Evolutionary conservation across 2,113 vertebrate species (phyloP).

Genomic region (Syngnathus typhle): DNA sequence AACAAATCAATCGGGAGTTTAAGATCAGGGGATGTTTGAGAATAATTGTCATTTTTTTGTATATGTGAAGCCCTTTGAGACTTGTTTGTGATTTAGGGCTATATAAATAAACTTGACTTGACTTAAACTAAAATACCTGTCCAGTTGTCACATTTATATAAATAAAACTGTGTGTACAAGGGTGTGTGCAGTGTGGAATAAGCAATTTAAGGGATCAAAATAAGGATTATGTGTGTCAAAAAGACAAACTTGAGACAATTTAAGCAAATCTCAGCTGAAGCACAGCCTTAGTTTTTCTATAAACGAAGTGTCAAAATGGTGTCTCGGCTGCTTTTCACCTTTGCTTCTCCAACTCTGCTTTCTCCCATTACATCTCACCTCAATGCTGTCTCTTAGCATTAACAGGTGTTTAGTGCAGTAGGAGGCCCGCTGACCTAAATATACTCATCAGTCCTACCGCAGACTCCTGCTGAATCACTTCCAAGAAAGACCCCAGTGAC

Average conservation of each 20-base stretch:
- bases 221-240: neutral
- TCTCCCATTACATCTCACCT: conserved; percentile 29
- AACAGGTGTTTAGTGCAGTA: conserved; percentile 55
- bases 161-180: neutral
- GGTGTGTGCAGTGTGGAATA: conserved; percentile 1
- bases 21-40: too few relatives aligned
- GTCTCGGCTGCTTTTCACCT: neutral
- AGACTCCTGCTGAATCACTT: conserved; percentile 55
- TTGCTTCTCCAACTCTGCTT: conserved; percentile 12
- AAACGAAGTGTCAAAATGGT: conserved; percentile 3
- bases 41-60: too few relatives aligned
- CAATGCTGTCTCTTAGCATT: conserved; percentile 41
- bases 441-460: conserved; percentile 54
- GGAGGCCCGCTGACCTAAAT: conserved; percentile 56
- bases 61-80: too few relatives aligned
- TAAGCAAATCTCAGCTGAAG: neutral
- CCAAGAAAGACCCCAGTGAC: conserved; percentile 26
- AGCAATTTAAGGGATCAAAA: neutral
- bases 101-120: neutral
- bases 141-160: neutral
- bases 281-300: neutral
- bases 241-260: conserved; percentile 4
- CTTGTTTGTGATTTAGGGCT: too few relatives aligned
- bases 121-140: neutral
- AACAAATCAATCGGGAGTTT: too few relatives aligned